These are phyloP conservation scores for Eidolon dupreanum DNA, from an alignment of 2,797 vertebrate species.

Conservation along the genomic window DNA sequence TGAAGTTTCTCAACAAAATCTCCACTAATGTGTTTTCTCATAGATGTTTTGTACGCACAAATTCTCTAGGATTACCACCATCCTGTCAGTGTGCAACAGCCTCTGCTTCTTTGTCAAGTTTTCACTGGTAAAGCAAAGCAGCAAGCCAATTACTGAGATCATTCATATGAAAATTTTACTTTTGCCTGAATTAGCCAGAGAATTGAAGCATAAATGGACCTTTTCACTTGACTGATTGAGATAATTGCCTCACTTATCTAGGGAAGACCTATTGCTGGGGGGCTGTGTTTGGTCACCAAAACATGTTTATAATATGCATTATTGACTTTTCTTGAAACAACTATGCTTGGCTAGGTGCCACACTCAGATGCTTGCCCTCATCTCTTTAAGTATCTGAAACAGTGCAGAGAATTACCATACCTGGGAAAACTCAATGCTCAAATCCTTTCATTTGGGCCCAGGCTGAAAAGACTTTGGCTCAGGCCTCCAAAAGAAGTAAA, in stretches of 20 bases:
- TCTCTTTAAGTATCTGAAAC: constrained; percentile 34
- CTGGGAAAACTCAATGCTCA: neutral
- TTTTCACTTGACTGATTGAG: constrained; percentile 79
- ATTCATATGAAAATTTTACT: constrained; percentile 83
- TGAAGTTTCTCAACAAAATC: constrained; percentile 39
- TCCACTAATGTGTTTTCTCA: neutral
- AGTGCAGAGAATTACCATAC: neutral
- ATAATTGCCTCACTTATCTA: constrained; percentile 79
- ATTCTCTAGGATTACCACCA: neutral
- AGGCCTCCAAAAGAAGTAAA: constrained; percentile 1
- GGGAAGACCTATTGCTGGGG: constrained; percentile 65
- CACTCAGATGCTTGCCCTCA: neutral
- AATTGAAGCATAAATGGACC: constrained; percentile 80
- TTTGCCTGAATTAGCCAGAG: constrained; percentile 81
- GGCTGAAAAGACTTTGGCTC: neutral
- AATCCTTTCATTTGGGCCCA: constrained; percentile 35
- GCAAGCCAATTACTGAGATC: constrained; percentile 80
- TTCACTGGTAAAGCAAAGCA: constrained; percentile 67
- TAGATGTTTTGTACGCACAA: neutral
- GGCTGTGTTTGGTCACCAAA: constrained; percentile 74
- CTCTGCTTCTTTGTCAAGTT: constrained; percentile 64
- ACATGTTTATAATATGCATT: constrained; percentile 72
- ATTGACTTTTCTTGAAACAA: constrained; percentile 71
- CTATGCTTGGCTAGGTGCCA: constrained; percentile 57
- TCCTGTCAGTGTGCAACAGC: neutral